These are phyloP conservation scores for Herminia tarsipennalis DNA, from an alignment of 2,888 invertebrate genomes.

Conservation along the genomic window DNA sequence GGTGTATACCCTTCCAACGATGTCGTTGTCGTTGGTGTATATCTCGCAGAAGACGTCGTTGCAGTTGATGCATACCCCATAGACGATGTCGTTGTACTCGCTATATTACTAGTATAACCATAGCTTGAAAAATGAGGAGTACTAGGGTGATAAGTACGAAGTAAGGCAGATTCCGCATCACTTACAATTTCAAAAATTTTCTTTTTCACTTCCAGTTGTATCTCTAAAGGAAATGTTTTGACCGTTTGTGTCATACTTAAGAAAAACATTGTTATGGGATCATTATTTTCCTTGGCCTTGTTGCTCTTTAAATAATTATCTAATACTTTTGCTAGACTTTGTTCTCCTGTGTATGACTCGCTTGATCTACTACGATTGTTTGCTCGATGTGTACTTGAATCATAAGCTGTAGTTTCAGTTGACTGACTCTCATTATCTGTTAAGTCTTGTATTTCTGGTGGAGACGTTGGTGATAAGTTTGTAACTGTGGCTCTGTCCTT, in stretches of 20 bases:
- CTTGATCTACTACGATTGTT: slow-evolving; percentile 17
- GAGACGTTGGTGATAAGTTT: slow-evolving; percentile 21
- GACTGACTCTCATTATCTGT: slow-evolving; percentile 18
- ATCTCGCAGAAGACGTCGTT: too few relatives aligned
- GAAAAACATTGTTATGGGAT: slow-evolving; percentile 21
- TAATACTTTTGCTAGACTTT: slow-evolving; percentile 22
- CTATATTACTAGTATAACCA: slow-evolving; percentile 18
- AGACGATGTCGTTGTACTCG: too few relatives aligned
- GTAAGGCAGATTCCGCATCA: slow-evolving; percentile 17
- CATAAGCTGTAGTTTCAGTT: slow-evolving; percentile 20
- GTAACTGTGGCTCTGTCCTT: slow-evolving; percentile 18
- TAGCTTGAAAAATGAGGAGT: slow-evolving; percentile 23
- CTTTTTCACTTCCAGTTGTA: slow-evolving; percentile 14
- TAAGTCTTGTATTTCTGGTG: slow-evolving; percentile 19
- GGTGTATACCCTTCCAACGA: too few relatives aligned
- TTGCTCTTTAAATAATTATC: slow-evolving; percentile 21
- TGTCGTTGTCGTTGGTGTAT: too few relatives aligned
- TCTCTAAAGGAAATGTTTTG: slow-evolving; percentile 16
- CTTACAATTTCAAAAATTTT: slow-evolving; percentile 14
- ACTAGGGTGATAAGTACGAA: slow-evolving; percentile 22
- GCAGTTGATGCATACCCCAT: too few relatives aligned
- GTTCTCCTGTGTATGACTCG: slow-evolving; percentile 16
- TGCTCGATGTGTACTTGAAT: slow-evolving; percentile 16
- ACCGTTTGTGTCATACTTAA: slow-evolving; percentile 19
- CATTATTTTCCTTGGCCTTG: slow-evolving; percentile 20